Evolutionary conservation across 2,888 invertebrate genomes (phyloP), one percentile per base, ranked within the genome.

Genomic region (Microctonus brassicae): DNA sequence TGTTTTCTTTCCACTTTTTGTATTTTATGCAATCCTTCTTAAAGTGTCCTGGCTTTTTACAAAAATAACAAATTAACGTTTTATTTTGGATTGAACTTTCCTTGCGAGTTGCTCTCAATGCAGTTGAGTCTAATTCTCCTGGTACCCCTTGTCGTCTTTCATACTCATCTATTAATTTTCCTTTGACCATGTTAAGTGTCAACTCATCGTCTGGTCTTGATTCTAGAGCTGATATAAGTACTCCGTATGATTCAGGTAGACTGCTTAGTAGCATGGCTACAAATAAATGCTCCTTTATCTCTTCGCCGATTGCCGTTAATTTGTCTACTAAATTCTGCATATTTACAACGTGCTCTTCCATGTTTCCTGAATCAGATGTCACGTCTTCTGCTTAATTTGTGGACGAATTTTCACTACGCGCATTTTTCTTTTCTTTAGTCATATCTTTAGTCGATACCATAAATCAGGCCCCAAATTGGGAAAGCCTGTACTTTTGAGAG

Each of bases 111-210:
- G 63, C 64, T 47, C 61, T 71, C 39, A 75, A 60, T 34, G 70
- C 73, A 26, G 61, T 39, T 42, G 71, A 66, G 53, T 42, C 63
- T 20, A 67, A 64, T 26, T 47, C 24, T 13, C 67, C 65, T 17
- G 68, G 62, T 3, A 61, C 22, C 22, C 67, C 69, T 64, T 64
- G 69, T 52, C 76, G 69, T 29, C 76, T 75, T 63, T 69, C 75
- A n/a, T 75, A 80, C 66, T 80, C 79, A 33, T 78, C 78, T 33
- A 79, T 73, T 13, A 78, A 53, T 71, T 79, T 77, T 2, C 76
- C 73, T 57, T 75, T 76, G 2, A 77, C 75, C 5, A 79, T 47
- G 2, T 70, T 67, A 3, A 75, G 36, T 22, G 78, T 79, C 17
- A 78, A 36, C 20, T 79, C 79, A 0, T 22, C 58, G 53, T 78